These are phyloP conservation scores for Polypedilum pembai DNA, from an alignment of 1,140 invertebrate species.

Conservation along the genomic window DNA sequence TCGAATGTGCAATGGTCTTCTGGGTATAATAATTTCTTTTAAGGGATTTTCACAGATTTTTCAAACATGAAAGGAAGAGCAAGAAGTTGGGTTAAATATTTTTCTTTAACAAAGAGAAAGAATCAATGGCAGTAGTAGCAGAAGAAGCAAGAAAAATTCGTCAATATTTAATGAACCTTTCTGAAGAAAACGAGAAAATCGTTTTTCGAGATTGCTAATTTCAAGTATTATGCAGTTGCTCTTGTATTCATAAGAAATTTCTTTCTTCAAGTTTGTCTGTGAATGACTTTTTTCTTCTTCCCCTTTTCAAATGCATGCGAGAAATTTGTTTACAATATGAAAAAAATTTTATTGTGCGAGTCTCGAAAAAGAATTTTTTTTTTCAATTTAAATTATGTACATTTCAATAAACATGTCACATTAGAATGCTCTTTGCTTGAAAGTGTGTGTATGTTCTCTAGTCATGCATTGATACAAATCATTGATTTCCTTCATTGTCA, in stretches of 20 bases:
- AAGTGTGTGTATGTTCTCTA: constrained; percentile 8
- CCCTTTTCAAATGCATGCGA: not conserved
- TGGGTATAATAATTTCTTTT: constrained; percentile 21
- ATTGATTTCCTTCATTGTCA: constrained; percentile 5
- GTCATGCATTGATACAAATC: constrained; percentile 4
- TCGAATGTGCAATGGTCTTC: constrained; percentile 3
- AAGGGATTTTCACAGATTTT: constrained; percentile 15
- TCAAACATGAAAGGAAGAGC: not conserved
- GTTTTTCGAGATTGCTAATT: constrained; percentile 27
- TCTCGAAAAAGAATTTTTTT: not conserved
- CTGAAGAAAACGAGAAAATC: constrained; percentile 7
- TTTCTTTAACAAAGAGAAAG: not conserved
- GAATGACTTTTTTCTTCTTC: constrained; percentile 20
- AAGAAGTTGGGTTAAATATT: not conserved
- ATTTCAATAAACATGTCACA: constrained; percentile 25
- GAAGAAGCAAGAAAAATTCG: not conserved
- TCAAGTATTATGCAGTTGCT: constrained; percentile 15
- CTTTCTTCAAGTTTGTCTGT: not conserved
- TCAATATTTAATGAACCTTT: constrained; percentile 25
- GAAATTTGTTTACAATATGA: constrained; percentile 19
- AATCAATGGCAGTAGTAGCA: too few relatives aligned
- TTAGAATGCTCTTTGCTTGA: constrained; percentile 13
- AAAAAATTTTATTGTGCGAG: not conserved
- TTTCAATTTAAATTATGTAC: constrained; percentile 26
- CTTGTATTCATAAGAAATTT: constrained; percentile 9